Evolutionary conservation across 2,113 vertebrate genomes (phyloP).

Genomic region (Sphaerodactylus townsendi): DNA sequence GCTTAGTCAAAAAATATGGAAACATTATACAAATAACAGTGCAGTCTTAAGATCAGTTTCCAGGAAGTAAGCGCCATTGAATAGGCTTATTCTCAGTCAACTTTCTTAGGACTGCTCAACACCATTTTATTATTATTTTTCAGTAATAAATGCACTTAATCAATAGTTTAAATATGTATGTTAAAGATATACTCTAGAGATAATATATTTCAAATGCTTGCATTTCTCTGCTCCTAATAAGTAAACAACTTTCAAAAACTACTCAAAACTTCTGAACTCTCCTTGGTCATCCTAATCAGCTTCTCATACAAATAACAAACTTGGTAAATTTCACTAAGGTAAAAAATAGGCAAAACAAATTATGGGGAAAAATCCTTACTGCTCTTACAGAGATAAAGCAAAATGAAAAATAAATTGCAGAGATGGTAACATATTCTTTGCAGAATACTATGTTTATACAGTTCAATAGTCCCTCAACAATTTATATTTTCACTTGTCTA

Average conservation of each 20-base stretch:
- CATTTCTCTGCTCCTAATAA: slow-evolving; percentile 24
- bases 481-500: slow-evolving; percentile 45
- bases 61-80: too few relatives aligned
- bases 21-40: not conserved
- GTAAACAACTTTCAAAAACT: slow-evolving; percentile 33
- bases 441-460: slow-evolving; percentile 37
- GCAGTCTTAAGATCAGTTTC: too few relatives aligned
- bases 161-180: not conserved
- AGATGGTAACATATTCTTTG: slow-evolving; percentile 34
- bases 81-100: too few relatives aligned
- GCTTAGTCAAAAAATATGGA: not conserved
- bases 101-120: too few relatives aligned
- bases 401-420: slow-evolving; percentile 40
- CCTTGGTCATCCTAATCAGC: slow-evolving; percentile 43
- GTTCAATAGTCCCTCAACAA: slow-evolving; percentile 38
- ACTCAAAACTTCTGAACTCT: slow-evolving; percentile 30
- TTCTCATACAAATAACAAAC: slow-evolving; percentile 45
- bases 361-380: slow-evolving; percentile 9
- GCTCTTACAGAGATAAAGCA: slow-evolving; percentile 32
- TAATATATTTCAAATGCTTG: slow-evolving; percentile 46
- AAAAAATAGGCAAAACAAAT: slow-evolving; percentile 46
- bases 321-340: slow-evolving; percentile 46
- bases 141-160: not conserved
- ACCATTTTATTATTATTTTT: not conserved
- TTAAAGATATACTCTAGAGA: slow-evolving; percentile 16